Conservation (phyloP, 2,113 vertebrate genomes). For the Silurus asotus region DNA sequence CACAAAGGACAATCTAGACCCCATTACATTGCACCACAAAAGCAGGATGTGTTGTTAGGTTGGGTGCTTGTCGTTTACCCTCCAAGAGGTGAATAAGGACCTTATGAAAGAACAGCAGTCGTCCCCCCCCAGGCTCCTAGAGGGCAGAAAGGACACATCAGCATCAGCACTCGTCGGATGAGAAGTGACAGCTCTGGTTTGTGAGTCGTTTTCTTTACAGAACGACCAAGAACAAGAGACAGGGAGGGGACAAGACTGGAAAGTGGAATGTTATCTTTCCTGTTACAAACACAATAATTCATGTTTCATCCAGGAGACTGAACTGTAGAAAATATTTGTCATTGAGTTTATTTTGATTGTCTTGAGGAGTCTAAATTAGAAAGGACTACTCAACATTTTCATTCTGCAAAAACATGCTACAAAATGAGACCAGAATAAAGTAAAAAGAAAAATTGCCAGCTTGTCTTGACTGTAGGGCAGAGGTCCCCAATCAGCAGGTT, state of each 20-base stretch:
- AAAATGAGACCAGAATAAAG: neutral
- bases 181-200: conserved; percentile 4
- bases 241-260: neutral
- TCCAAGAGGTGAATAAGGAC: conserved; percentile 24
- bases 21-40: conserved; percentile 36
- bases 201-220: neutral
- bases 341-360: too few species aligned
- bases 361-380: neutral
- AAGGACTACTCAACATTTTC: neutral
- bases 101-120: neutral
- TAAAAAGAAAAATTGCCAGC: neutral
- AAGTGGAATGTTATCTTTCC: neutral
- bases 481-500: too few species aligned
- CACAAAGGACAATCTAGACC: conserved; percentile 23
- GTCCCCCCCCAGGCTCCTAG: conserved; percentile 4
- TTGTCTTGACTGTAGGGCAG: neutral
- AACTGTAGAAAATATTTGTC: too few species aligned
- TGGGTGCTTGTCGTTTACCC: conserved; percentile 5
- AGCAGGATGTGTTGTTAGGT: conserved; percentile 29
- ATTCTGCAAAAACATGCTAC: neutral
- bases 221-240: neutral
- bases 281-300: neutral
- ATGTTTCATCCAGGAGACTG: too few species aligned
- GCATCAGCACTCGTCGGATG: neutral
- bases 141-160: conserved; percentile 27